Conservation (phyloP, 2,113 vertebrate genomes). For the Ascaphus truei region DNA sequence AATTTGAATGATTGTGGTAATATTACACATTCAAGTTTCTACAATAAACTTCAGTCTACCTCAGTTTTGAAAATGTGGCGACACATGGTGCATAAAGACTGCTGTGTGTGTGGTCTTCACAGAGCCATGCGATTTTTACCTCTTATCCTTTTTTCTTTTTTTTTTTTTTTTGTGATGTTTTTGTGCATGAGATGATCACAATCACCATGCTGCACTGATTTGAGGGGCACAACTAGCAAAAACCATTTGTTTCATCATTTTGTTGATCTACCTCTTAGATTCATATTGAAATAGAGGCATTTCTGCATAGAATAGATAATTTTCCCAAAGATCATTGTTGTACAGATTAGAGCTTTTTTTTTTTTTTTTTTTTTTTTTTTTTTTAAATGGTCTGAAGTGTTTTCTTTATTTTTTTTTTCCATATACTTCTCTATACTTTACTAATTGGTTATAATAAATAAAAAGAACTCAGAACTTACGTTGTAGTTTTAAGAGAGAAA, state of each 20-base stretch:
- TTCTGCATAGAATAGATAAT: slow-evolving; percentile 76
- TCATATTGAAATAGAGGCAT: slow-evolving; percentile 89
- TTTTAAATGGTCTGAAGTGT: slow-evolving; percentile 75
- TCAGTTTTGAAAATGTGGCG: slow-evolving; percentile 80
- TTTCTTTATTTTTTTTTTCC: slow-evolving; percentile 59
- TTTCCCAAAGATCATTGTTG: slow-evolving; percentile 72
- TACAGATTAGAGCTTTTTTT: slow-evolving; percentile 77
- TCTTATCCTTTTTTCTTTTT: slow-evolving; percentile 65
- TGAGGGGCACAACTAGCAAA: slow-evolving; percentile 82
- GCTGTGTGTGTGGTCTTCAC: slow-evolving; percentile 70
- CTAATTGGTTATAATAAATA: slow-evolving; percentile 70
- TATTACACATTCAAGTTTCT: slow-evolving; percentile 83
- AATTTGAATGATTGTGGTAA: slow-evolving; percentile 87
- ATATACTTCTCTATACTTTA: slow-evolving; percentile 80
- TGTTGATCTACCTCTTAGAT: slow-evolving; percentile 92
- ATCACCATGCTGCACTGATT: slow-evolving; percentile 74
- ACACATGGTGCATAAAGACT: slow-evolving; percentile 71
- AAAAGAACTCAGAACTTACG: slow-evolving; percentile 68
- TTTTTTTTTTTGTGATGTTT: slow-evolving; percentile 64
- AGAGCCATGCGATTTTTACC: slow-evolving; percentile 79
- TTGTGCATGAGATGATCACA: slow-evolving; percentile 72
- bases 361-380: slow-evolving; percentile 60
- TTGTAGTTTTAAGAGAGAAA: slow-evolving; percentile 75
- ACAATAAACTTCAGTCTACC: slow-evolving; percentile 84
- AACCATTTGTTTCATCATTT: slow-evolving; percentile 78